Evolutionary conservation across 2,113 vertebrate species (phyloP).

Genomic region (Siniperca chuatsi): DNA sequence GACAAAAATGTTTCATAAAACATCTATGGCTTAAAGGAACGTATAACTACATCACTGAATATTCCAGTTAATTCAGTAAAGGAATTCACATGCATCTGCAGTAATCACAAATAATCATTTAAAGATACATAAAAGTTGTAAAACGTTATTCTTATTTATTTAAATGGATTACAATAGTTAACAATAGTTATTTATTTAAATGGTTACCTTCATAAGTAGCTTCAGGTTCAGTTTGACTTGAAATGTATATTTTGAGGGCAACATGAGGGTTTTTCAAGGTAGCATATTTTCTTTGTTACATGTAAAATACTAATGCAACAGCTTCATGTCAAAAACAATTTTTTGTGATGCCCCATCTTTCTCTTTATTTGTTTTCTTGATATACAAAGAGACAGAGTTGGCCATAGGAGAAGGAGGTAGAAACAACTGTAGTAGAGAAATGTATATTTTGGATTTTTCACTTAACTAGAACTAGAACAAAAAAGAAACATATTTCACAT

Average conservation of each 20-base stretch:
- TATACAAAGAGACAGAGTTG: neutral
- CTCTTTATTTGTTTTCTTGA: neutral
- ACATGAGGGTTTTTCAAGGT: neutral
- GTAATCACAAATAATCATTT: neutral
- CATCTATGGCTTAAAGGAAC: neutral
- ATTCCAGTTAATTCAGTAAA: neutral
- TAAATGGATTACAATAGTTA: no score
- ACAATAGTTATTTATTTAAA: neutral
- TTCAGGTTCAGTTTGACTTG: neutral
- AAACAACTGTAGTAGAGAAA: neutral
- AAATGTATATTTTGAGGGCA: slow-evolving; percentile 1
- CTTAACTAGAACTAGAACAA: no score
- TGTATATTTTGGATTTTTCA: neutral
- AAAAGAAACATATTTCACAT: neutral
- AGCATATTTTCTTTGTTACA: neutral
- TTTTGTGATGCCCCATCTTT: neutral
- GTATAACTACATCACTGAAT: neutral
- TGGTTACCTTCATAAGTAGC: neutral
- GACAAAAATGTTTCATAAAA: slow-evolving; percentile 1
- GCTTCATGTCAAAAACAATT: neutral
- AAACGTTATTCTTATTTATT: neutral
- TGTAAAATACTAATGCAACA: neutral
- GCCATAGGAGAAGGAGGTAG: neutral
- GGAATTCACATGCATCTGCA: neutral
- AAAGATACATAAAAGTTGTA: slow-evolving; percentile 1